Percentiles rank a stretch among this genome's conserved stretches.
Evolutionary conservation across 2,888 invertebrate species (phyloP).

Genomic region (Stenchaetothrips biformis): DNA sequence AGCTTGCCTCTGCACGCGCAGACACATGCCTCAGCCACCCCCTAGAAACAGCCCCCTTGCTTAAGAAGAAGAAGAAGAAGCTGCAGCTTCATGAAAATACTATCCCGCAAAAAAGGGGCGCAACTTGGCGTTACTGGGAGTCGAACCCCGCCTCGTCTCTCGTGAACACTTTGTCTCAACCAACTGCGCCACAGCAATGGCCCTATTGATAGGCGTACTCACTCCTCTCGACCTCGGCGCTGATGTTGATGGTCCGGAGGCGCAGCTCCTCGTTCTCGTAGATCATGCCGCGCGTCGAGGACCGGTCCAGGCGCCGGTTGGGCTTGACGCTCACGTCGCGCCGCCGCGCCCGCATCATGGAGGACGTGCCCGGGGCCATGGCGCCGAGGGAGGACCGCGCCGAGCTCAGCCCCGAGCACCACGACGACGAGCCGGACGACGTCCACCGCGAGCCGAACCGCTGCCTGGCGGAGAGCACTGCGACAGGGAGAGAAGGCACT

Average conservation of each 20-base stretch:
- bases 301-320: constrained; percentile 83
- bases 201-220: constrained; percentile 42
- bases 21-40: no score
- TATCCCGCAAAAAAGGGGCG: no score
- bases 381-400: constrained; percentile 39
- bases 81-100: no score
- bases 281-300: constrained; percentile 87
- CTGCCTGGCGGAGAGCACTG: constrained; percentile 4
- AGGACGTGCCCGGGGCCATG: constrained; percentile 59
- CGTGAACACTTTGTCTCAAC: no score
- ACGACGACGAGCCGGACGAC: constrained; percentile 1
- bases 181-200: no score
- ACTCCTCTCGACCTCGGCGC: constrained; percentile 90
- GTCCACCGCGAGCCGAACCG: constrained; percentile 15
- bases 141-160: no score
- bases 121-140: no score
- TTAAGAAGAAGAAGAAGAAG: no score
- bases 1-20: no score
- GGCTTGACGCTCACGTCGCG: constrained; percentile 86
- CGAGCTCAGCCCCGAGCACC: constrained; percentile 23
- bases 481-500: neutral
- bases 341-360: constrained; percentile 80
- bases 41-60: no score
- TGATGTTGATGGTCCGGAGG: constrained; percentile 83
- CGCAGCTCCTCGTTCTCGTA: constrained; percentile 90